Conservation (phyloP, 2,113 vertebrate species). For the Oxygymnocypris stewartii region DNA sequence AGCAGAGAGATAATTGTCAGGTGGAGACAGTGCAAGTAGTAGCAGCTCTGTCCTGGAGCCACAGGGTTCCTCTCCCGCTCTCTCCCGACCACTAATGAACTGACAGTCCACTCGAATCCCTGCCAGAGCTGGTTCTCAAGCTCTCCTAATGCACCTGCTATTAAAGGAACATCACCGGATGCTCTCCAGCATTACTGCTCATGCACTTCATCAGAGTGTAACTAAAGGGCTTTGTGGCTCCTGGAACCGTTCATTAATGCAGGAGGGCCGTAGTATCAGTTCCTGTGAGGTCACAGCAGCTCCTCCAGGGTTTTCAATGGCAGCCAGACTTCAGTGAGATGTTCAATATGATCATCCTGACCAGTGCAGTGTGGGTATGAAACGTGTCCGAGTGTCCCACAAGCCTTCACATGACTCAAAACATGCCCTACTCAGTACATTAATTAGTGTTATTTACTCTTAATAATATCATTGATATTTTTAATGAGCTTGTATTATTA, state of each 20-base stretch:
- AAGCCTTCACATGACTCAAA: background rate
- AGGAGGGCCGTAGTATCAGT: constrained; percentile 28
- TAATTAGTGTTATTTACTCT: background rate
- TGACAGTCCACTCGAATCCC: constrained; percentile 38
- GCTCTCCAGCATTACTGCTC: background rate
- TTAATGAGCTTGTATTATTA: background rate
- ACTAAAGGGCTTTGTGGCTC: constrained; percentile 20
- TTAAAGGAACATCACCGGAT: constrained; percentile 10
- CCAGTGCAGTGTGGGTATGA: background rate
- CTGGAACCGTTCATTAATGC: constrained; percentile 5
- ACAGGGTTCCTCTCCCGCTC: constrained; percentile 8
- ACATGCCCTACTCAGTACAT: background rate
- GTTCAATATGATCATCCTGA: background rate
- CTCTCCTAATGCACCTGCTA: constrained; percentile 16
- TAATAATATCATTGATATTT: background rate
- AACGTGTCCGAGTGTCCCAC: background rate
- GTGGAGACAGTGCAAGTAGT: constrained; percentile 22
- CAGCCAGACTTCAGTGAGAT: background rate
- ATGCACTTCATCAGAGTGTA: constrained; percentile 7
- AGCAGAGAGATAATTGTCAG: constrained; percentile 50
- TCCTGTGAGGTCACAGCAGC: constrained; percentile 3
- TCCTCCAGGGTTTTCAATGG: background rate
- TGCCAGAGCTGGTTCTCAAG: constrained; percentile 10
- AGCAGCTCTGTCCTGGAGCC: constrained; percentile 17
- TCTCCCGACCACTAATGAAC: constrained; percentile 43